Evolutionary conservation across 37 sponge, comb jelly and placozoan species (phyloP).

Genomic region (Sycon ciliatum): DNA sequence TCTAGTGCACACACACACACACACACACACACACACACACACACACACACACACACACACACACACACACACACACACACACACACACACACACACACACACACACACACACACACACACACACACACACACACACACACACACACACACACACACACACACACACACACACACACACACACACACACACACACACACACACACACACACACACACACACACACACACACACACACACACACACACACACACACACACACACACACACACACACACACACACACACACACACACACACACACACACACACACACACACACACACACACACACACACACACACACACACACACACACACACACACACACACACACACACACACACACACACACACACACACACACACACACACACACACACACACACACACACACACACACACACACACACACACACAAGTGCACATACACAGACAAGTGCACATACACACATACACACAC

Average conservation of each 20-base stretch:
- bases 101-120: slow-evolving; percentile 31
- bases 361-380: slow-evolving; percentile 33
- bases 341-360: slow-evolving; percentile 33
- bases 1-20: neutral
- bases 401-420: slow-evolving; percentile 33
- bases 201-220: slow-evolving; percentile 2
- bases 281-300: slow-evolving; percentile 15
- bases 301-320: slow-evolving; percentile 33
- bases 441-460: slow-evolving; percentile 23
- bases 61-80: slow-evolving; percentile 20
- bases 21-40: slow-evolving; percentile 13
- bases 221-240: slow-evolving; percentile 5
- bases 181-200: slow-evolving; percentile 16
- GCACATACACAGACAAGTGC: neutral
- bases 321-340: slow-evolving; percentile 33
- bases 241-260: slow-evolving; percentile 5
- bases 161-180: slow-evolving; percentile 13
- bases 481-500: slow-evolving; percentile 21
- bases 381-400: slow-evolving; percentile 33
- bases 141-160: slow-evolving; percentile 22
- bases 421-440: slow-evolving; percentile 33
- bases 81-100: slow-evolving; percentile 39
- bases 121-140: slow-evolving; percentile 35
- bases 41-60: neutral
- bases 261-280: slow-evolving; percentile 5